Percentiles rank a stretch among this genome's conserved stretches.
These are phyloP conservation scores for Bos taurus DNA, from an alignment of 2,113 vertebrate genomes.

Conservation along the genomic window DNA sequence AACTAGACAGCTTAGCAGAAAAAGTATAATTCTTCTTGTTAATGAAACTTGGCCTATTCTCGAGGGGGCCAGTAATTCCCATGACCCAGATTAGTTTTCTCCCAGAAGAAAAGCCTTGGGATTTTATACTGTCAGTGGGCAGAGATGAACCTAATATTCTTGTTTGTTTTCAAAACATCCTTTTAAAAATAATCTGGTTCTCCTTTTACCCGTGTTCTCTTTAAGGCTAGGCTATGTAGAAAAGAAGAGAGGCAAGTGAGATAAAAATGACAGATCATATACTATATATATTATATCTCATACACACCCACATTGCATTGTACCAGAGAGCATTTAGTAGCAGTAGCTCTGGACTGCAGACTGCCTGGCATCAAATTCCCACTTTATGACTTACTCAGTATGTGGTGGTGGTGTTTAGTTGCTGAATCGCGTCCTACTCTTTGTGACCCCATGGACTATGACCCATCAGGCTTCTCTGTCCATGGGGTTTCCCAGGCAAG, in stretches of 20 bases:
- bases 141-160: background rate
- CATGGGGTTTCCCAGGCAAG: background rate
- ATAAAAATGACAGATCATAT: background rate
- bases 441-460: background rate
- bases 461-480: background rate
- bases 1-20: background rate
- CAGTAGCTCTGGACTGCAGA: background rate
- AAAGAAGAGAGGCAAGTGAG: background rate
- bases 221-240: background rate
- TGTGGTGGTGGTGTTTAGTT: background rate
- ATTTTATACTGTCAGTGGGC: background rate
- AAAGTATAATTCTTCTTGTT: slow-evolving; percentile 14
- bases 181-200: slow-evolving; percentile 16
- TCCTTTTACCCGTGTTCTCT: background rate
- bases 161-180: background rate
- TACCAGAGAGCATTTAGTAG: background rate
- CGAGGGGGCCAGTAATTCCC: background rate
- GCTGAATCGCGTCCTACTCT: background rate
- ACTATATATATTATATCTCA: background rate
- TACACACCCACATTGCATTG: background rate
- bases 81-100: slow-evolving; percentile 2
- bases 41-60: background rate
- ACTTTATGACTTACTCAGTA: background rate
- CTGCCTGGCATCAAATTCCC: background rate
- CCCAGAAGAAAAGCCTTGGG: background rate